Evolutionary conservation across 37 sponge, comb jelly and placozoan species (phyloP).

Genomic region (Mnemiopsis leidyi): DNA sequence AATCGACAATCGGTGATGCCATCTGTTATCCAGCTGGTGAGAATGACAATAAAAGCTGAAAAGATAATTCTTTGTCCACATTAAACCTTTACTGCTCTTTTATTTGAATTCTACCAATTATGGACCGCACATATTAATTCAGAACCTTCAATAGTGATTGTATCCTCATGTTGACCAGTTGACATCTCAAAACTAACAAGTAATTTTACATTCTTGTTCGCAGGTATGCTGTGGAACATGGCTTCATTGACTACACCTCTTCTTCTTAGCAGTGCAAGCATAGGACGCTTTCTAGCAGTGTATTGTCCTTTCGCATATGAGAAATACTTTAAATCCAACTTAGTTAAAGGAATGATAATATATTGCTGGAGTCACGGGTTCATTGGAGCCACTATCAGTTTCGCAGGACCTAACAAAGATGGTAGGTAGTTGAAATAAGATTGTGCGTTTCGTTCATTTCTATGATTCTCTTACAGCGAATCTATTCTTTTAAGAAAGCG

Average conservation of each 20-base stretch:
- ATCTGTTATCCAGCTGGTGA: constrained; percentile 47
- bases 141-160: too few relatives aligned
- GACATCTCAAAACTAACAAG: too few relatives aligned
- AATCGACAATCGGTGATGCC: background rate
- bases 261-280: constrained; percentile 47
- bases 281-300: constrained; percentile 47
- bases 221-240: constrained; percentile 73
- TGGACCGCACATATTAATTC: background rate
- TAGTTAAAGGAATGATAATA: background rate
- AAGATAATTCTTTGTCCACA: too few relatives aligned
- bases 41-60: background rate
- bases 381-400: constrained; percentile 40
- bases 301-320: constrained; percentile 36
- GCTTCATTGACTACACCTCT: constrained; percentile 49
- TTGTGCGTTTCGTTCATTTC: too few relatives aligned
- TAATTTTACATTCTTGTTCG: background rate
- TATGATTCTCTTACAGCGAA: too few relatives aligned
- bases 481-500: too few relatives aligned
- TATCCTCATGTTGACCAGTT: too few relatives aligned
- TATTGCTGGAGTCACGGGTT: constrained; percentile 27
- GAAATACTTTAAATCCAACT: background rate
- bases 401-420: constrained; percentile 47
- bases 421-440: background rate
- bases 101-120: background rate
- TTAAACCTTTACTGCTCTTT: too few relatives aligned